A percentile compares a stretch with the other conserved stretches of the same genome.
phyloP scores from a whole-genome alignment of 1,140 invertebrate genomes.

The Leptinotarsa lineolata region DNA sequence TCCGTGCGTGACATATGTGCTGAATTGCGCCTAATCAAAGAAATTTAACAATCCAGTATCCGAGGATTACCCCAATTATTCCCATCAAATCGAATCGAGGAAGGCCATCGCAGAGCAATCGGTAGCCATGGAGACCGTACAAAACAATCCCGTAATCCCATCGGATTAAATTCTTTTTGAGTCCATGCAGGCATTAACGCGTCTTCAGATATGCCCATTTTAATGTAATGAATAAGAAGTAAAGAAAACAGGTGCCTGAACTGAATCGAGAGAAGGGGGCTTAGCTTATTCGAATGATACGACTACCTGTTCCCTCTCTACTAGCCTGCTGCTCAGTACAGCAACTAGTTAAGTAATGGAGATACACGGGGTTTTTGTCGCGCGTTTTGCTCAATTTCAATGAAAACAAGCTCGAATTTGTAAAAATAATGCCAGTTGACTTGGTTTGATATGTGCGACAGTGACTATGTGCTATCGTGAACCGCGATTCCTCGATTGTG shows the following conservation, averaged over 20 bases:
- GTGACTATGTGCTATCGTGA: background rate
- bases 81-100: background rate
- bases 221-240: constrained; percentile 9
- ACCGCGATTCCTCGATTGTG: background rate
- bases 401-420: constrained; percentile 1
- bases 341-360: constrained; percentile 3
- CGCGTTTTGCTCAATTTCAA: background rate
- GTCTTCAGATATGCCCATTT: constrained; percentile 6
- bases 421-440: background rate
- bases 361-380: constrained; percentile 3
- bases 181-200: constrained; percentile 1
- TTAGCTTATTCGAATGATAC: constrained; percentile 6
- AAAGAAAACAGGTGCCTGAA: constrained; percentile 5
- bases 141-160: background rate
- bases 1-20: constrained; percentile 1
- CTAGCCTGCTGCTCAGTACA: background rate
- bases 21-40: background rate
- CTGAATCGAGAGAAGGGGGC: constrained; percentile 7
- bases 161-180: background rate
- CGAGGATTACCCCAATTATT: background rate
- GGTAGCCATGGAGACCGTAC: constrained; percentile 1
- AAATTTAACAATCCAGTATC: background rate
- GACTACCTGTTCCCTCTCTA: constrained; percentile 7
- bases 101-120: background rate
- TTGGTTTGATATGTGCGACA: background rate